Percentiles rank a stretch among this genome's conserved stretches.
Conservation (phyloP, 1,140 invertebrate species). For the Telenomus remus region DNA sequence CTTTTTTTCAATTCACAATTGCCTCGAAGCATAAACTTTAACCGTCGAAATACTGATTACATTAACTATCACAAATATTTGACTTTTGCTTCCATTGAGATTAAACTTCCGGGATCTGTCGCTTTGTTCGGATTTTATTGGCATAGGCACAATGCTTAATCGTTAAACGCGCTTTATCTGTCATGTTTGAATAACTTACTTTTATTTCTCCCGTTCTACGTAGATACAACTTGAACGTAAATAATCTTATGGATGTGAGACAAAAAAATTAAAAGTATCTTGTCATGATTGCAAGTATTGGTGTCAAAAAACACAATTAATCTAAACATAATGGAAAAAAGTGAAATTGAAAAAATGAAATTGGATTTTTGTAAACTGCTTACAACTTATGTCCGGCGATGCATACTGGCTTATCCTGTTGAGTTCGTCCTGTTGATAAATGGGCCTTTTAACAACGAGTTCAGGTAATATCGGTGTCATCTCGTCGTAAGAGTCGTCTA, state of each 20-base stretch:
- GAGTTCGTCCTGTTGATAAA: slow-evolving; percentile 77
- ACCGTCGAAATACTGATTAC: not conserved
- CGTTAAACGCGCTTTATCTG: not conserved
- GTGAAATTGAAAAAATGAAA: not conserved
- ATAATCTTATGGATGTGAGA: too few relatives aligned
- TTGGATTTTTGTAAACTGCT: slow-evolving; percentile 30
- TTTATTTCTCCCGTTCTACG: not conserved
- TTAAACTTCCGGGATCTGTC: not conserved
- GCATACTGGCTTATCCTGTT: slow-evolving; percentile 69
- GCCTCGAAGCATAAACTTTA: too few relatives aligned
- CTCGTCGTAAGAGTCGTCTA: slow-evolving; percentile 59
- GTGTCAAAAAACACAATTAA: too few relatives aligned
- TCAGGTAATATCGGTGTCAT: slow-evolving; percentile 75
- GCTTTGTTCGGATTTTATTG: not conserved
- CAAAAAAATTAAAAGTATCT: too few relatives aligned
- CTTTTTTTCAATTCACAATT: too few relatives aligned
- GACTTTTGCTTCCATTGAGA: not conserved
- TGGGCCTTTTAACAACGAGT: slow-evolving; percentile 73
- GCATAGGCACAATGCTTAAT: not conserved
- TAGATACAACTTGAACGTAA: too few relatives aligned
- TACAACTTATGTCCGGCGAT: slow-evolving; percentile 60
- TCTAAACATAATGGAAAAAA: too few relatives aligned
- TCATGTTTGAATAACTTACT: slow-evolving; percentile 13
- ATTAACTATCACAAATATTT: not conserved
- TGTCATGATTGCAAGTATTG: too few relatives aligned